Base-by-base conservation (phyloP, 2,113 vertebrate genomes). In the Poeciliopsis retropinna region DNA sequence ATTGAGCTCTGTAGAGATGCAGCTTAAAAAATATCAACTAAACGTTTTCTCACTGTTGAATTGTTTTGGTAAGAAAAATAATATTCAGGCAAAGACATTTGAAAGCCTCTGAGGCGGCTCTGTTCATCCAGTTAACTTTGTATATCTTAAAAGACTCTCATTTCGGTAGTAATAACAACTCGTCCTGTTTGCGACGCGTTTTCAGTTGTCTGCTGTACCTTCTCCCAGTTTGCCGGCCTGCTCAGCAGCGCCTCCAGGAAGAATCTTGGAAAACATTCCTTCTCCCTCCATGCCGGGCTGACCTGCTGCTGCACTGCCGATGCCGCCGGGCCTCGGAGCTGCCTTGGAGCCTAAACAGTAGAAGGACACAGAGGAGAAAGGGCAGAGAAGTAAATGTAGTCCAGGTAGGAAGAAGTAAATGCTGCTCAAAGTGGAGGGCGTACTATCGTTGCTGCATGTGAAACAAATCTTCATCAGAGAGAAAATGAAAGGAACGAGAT, bases 161-260 rank as follows among this genome's bases (percentile, higher is more conserved):
- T 57, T 57, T 9, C 8, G 51, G 25, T 3, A n/a, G n/a, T 22
- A 44, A 44, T 17, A 47, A 19, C 5, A 5, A 47, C 44, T 41
- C 0, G 2, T 41, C 12, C 1, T 47, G 19, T 14, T 57, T 22
- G 28, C 29, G 6, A 10, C 39, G 63, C 29, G 39, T 11, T 68
- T 32, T 31, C 12, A 13, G n/a, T 12, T 5, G 22, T 19, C 62
- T 37, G 27, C 17, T 1, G 10, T 87, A 99, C 98, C 98, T 93
- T 99, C 98, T 70, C 97, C 97, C 78, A 99, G 94, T 94, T 99
- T 99, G 76, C 98, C 98, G 7, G 98, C 98, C 94, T 99, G 97
- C 88, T 99, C 98, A 0, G 97, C 97, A 9, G 97, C 97, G 13
- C 92, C 95, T 66, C 97, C 98, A 0, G 97, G 97, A 79, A 99